Base-by-base conservation (phyloP, 2,113 vertebrate species). In the Erythrocebus patas region DNA sequence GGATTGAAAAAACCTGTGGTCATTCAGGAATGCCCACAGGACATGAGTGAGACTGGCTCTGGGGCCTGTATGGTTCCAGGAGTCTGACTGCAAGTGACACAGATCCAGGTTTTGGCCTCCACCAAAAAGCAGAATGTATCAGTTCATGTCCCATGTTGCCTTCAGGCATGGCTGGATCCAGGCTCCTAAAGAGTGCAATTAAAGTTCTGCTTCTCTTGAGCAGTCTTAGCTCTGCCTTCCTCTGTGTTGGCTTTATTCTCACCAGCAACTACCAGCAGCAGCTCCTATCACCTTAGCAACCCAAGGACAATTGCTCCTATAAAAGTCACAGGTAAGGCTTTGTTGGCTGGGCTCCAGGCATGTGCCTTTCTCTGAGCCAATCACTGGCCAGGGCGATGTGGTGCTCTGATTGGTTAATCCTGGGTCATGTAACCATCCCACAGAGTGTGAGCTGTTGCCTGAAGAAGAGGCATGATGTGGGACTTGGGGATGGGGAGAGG, bases 101-200 rank as follows among this genome's bases (percentile, higher is more conserved):
- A 64, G 27, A 32, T 38, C 14, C 82, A 64, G 2, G 48, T 80
- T 82, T 40, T 12, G 18, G 12, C 40, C 9, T 78, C n/a, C 27
- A 35, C 40, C 72, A 13, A 18, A 61, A 68, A n/a, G 50, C 64
- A 17, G 13, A 48, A n/a, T 30, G 4, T 50, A 20, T 38, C 18
- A 22, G 25, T 20, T 84, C 22, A 25, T 16, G 43, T 70, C 12
- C 18, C 13, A 12, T 0, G 61, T 1, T 8, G 38, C 52, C 45
- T 87, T 88, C 91, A 83, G 91, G 94, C 32, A 23, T 3, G 35
- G 87, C 83, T 70, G 50, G 23, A 88, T 94, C 91, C 61, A 88
- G 75, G 59, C 59, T 61, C 73, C 68, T 57, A 32, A 12, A 20
- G 10, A 10, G 38, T 4, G 55, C 79, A 8, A 66, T 11, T 0